Evolutionary conservation across 2,888 invertebrate species (phyloP), one percentile per base, ranked within the genome.

Genomic region (Cephonodes hylas): DNA sequence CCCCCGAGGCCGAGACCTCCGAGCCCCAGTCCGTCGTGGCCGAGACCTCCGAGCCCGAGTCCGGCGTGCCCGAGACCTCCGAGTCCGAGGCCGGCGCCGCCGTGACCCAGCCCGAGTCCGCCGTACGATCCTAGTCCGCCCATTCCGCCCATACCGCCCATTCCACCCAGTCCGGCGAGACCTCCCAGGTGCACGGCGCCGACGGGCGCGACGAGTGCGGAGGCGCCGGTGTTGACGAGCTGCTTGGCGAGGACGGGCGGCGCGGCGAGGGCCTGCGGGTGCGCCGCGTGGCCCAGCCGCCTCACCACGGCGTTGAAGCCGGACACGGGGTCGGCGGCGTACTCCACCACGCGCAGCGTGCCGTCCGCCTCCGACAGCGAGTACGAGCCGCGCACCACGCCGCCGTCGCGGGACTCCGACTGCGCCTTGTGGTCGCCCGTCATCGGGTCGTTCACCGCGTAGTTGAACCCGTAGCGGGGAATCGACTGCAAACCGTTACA

Each of bases 251-350:
- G 59, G 3, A 76, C 57, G 0, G 73, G 73, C 13, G 71, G 65
- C 3, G 73, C 66, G 2, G 74, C 34, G 8, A 76, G 59, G 0
- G 75, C 72, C 58, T 84, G 85, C 0, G 89, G 89, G 67, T 92
- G 91, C 0, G 66, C 81, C 0, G 88, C 88, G 1, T 83, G 78
- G 1, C 92, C 92, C 23, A 91, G 67, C 38, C 89, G 79, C 63
- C 89, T 89, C 44, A 93, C 91, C n/a, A 86, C 82, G 0, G 93
- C 93, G 76, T 92, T 90, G 82, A 92, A 93, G 0, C 92, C 92
- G 0, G 80, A 77, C 31, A 85, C 77, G 0, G 86, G 74, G 71
- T 89, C 91, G 0, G 93, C 90, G 4, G 82, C 71, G 79, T 92
- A 92, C 71, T 92, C 86, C 0, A 93, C 92, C 0, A 92, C 81